Percentiles rank a stretch among this genome's conserved stretches.
phyloP scores from a whole-genome alignment of 2,888 invertebrate species.

The Limenitis camilla region DNA sequence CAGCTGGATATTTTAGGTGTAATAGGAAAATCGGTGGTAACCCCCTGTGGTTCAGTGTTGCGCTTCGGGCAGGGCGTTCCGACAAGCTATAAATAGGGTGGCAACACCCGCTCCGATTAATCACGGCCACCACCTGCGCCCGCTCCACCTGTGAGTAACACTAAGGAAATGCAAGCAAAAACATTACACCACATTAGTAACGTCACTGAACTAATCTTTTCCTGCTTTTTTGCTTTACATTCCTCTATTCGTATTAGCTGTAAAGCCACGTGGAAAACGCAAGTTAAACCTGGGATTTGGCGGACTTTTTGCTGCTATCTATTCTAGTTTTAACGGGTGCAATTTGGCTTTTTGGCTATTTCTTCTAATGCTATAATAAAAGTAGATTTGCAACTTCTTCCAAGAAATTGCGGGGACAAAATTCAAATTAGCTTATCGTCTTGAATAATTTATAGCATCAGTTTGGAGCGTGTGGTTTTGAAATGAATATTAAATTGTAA shows the following conservation, averaged over 20 bases:
- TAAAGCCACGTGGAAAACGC: conserved; percentile 20
- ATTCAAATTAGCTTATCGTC: conserved; percentile 4
- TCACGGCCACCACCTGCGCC: conserved; percentile 55
- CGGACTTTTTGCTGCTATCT: conserved; percentile 14
- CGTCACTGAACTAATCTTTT: conserved; percentile 36
- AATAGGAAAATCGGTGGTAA: conserved; percentile 31
- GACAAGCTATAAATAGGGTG: conserved; percentile 56
- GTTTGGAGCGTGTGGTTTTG: too few species aligned
- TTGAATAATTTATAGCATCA: conserved; percentile 7
- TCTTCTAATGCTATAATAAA: conserved; percentile 5
- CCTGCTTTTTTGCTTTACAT: conserved; percentile 21
- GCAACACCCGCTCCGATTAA: conserved; percentile 50
- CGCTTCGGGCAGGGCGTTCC: conserved; percentile 40
- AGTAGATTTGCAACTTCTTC: neutral
- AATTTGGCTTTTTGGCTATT: conserved; percentile 8
- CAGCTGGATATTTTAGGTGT: conserved; percentile 34
- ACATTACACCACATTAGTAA: conserved; percentile 44
- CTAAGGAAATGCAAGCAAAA: conserved; percentile 40
- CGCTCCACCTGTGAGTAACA: conserved; percentile 40
- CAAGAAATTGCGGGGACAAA: neutral
- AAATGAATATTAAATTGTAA: too few species aligned
- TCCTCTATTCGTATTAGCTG: conserved; percentile 20
- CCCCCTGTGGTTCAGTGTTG: conserved; percentile 45
- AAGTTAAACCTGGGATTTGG: conserved; percentile 18
- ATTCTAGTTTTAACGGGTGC: conserved; percentile 7